A percentile compares a stretch with the other conserved stretches of the same genome.
Evolutionary conservation across 1,140 invertebrate species (phyloP).

Genomic region (Tetramorium alpestre): DNA sequence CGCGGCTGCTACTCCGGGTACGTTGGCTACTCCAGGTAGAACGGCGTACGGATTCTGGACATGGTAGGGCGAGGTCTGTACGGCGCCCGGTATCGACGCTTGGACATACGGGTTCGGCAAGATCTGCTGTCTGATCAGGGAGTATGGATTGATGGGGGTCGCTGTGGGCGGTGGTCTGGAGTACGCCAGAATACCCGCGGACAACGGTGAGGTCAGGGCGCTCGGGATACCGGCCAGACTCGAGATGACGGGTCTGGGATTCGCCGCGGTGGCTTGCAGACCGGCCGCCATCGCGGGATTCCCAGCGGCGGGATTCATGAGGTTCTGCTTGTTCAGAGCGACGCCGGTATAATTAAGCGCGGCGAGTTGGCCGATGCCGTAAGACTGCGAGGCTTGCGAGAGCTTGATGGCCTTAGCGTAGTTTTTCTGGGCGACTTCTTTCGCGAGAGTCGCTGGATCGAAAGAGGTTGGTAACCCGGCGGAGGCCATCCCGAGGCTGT

Average conservation of each 20-base stretch:
- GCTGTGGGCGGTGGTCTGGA: slow-evolving; percentile 86
- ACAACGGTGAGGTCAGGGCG: slow-evolving; percentile 78
- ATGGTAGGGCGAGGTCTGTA: slow-evolving; percentile 81
- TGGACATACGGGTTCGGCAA: slow-evolving; percentile 81
- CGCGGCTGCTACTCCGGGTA: slow-evolving; percentile 76
- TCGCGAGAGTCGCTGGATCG: slow-evolving; percentile 89
- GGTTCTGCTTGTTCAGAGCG: slow-evolving; percentile 89
- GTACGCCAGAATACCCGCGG: slow-evolving; percentile 86
- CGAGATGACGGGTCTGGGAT: slow-evolving; percentile 78
- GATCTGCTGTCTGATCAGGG: slow-evolving; percentile 85
- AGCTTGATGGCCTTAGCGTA: slow-evolving; percentile 90
- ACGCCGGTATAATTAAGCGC: slow-evolving; percentile 93
- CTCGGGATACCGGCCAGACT: slow-evolving; percentile 78
- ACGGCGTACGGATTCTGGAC: slow-evolving; percentile 82
- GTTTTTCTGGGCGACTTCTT: slow-evolving; percentile 92
- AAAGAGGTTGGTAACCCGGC: slow-evolving; percentile 74
- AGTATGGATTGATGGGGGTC: slow-evolving; percentile 86
- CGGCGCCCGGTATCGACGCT: slow-evolving; percentile 78
- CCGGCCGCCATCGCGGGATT: slow-evolving; percentile 80
- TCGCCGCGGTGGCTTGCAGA: slow-evolving; percentile 66
- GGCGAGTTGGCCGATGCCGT: slow-evolving; percentile 85
- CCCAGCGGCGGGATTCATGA: slow-evolving; percentile 78
- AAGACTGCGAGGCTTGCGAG: slow-evolving; percentile 85
- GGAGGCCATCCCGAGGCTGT: slow-evolving; percentile 78
- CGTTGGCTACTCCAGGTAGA: slow-evolving; percentile 78